A percentile compares a stretch with the other conserved stretches of the same genome.
Conservation (phyloP, 2,113 vertebrate genomes). For the Alexandromys fortis region DNA sequence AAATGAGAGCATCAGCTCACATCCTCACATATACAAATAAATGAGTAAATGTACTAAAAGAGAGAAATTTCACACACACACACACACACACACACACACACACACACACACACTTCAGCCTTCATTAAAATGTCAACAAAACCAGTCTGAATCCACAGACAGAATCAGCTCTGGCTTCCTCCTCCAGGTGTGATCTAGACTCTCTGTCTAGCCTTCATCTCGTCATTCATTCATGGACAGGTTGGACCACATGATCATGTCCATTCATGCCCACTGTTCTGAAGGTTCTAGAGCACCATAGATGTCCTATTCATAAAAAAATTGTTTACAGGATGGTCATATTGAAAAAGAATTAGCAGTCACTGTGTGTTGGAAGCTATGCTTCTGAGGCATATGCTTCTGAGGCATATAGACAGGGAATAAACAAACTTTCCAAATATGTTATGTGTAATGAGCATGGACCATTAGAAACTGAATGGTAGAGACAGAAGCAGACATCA, state of each 20-base stretch:
- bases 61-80: background rate
- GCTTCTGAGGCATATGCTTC: background rate
- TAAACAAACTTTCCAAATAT: background rate
- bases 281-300: background rate
- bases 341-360: background rate
- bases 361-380: no score
- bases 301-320: background rate
- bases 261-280: background rate
- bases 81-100: no score
- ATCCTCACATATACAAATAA: no score
- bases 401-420: background rate
- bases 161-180: no score
- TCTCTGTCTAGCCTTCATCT: rapidly evolving
- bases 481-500: rapidly evolving
- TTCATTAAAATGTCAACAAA: background rate
- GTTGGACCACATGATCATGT: rapidly evolving
- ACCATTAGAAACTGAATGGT: background rate
- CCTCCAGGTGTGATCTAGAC: background rate
- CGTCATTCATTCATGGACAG: rapidly evolving
- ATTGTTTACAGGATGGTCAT: background rate
- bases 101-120: background rate
- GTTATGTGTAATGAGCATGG: background rate
- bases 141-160: background rate
- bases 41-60: background rate
- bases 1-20: no score